Percentiles rank a stretch among this genome's conserved stretches.
phyloP scores from a whole-genome alignment of 2,888 invertebrate species.

The Synanthedon vespiformis region DNA sequence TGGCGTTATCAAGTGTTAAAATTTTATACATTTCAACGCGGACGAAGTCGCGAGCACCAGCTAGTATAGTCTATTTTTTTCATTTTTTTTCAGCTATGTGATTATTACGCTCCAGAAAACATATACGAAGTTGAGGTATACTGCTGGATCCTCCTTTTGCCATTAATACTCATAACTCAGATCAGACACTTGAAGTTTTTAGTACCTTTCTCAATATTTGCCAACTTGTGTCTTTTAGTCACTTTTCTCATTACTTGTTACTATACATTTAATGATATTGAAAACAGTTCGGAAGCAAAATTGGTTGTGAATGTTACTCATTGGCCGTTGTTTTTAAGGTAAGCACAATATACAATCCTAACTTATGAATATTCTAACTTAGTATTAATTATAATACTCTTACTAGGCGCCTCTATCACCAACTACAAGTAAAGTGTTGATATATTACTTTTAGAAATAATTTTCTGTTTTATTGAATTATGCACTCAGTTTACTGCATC shows the following conservation, averaged over 20 bases:
- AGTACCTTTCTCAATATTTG: slow-evolving; percentile 89
- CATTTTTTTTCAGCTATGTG: slow-evolving; percentile 61
- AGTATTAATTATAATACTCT: too few species aligned
- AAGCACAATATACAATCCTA: slow-evolving; percentile 2
- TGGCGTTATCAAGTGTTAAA: too few species aligned
- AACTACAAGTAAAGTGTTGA: too few species aligned
- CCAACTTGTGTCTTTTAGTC: slow-evolving; percentile 82
- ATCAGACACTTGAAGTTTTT: slow-evolving; percentile 80
- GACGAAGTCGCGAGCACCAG: too few species aligned
- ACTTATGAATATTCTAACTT: too few species aligned
- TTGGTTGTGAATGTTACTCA: slow-evolving; percentile 54
- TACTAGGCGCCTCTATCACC: too few species aligned
- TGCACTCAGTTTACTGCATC: too few species aligned
- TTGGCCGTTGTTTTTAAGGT: slow-evolving; percentile 87
- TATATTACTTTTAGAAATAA: too few species aligned
- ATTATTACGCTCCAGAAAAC: slow-evolving; percentile 36
- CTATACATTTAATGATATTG: slow-evolving; percentile 75
- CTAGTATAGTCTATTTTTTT: too few species aligned
- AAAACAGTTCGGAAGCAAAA: slow-evolving; percentile 32
- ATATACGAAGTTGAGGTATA: slow-evolving; percentile 71
- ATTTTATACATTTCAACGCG: too few species aligned
- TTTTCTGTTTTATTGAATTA: too few species aligned
- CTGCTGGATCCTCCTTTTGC: slow-evolving; percentile 75
- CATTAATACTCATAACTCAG: slow-evolving; percentile 78
- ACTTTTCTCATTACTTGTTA: slow-evolving; percentile 86